Percentiles rank a stretch among this genome's conserved stretches.
These are phyloP conservation scores for Phocoena sinus DNA, from an alignment of 2,113 vertebrate genomes.

Conservation along the genomic window DNA sequence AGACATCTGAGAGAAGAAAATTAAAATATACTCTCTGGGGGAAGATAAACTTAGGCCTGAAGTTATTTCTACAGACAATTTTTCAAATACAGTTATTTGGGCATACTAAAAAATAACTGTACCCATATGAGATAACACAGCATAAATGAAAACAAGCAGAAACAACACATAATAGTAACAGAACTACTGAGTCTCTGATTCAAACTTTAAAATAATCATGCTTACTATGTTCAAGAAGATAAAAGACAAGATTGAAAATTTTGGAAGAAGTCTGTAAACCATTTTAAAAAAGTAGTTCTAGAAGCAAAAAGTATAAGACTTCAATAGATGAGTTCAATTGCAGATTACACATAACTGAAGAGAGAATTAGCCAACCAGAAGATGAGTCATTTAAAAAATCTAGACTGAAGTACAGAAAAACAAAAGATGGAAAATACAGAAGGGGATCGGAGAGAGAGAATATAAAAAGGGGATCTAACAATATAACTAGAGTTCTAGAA, in stretches of 20 bases:
- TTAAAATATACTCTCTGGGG: neutral
- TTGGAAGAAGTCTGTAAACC: neutral
- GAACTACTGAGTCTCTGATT: neutral
- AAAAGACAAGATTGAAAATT: neutral
- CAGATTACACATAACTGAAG: neutral
- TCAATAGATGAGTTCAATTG: neutral
- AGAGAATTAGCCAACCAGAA: neutral
- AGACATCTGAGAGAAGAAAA: slow-evolving; percentile 4
- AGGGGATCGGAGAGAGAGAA: neutral
- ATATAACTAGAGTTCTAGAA: neutral
- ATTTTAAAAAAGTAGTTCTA: neutral
- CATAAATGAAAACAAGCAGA: neutral
- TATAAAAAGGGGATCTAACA: neutral
- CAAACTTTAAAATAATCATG: slow-evolving; percentile 17
- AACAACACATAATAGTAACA: neutral
- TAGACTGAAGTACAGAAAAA: neutral
- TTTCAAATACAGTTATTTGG: slow-evolving; percentile 3
- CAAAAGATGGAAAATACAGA: neutral
- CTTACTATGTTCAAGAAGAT: neutral
- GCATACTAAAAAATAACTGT: neutral
- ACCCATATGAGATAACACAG: neutral
- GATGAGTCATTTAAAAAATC: neutral
- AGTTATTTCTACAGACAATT: neutral
- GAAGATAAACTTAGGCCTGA: neutral
- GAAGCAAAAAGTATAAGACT: neutral